Percentiles rank a stretch among this genome's conserved stretches.
These are phyloP conservation scores for Alcis repandata DNA, from an alignment of 2,888 invertebrate genomes.

Conservation along the genomic window DNA sequence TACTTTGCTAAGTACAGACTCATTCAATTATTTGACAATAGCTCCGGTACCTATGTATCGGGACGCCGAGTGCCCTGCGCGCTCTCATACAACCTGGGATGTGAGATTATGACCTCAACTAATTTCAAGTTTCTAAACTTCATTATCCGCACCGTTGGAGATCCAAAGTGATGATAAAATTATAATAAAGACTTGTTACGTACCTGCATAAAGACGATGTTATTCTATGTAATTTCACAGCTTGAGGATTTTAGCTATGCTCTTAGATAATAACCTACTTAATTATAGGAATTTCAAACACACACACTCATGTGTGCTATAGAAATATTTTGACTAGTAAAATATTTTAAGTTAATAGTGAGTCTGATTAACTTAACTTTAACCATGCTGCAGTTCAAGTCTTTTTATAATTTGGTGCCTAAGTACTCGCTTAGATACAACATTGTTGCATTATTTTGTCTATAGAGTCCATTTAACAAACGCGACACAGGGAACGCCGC, in stretches of 20 bases:
- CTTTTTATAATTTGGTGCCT: no score
- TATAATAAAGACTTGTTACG: constrained; percentile 64
- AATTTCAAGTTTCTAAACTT: constrained; percentile 82
- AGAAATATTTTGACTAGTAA: background rate
- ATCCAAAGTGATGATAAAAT: constrained; percentile 75
- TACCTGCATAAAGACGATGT: constrained; percentile 44
- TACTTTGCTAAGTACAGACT: constrained; percentile 42
- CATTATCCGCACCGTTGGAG: constrained; percentile 78
- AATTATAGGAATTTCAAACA: background rate
- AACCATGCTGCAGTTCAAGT: no score
- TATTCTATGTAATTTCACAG: constrained; percentile 43
- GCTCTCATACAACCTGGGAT: constrained; percentile 63
- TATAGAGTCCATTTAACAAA: constrained; percentile 1
- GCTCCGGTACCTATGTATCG: constrained; percentile 36
- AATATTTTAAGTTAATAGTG: background rate
- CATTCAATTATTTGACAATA: constrained; percentile 56
- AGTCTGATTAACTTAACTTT: no score
- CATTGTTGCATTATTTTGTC: background rate
- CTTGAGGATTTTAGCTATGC: constrained; percentile 23
- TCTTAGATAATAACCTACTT: background rate
- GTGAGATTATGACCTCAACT: constrained; percentile 75
- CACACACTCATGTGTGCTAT: background rate
- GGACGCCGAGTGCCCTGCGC: constrained; percentile 38
- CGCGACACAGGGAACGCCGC: background rate
- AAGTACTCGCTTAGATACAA: background rate